Evolutionary conservation across 2,888 invertebrate species (phyloP), one percentile per base, ranked within the genome.

Genomic region (Stenichneumon culpator): DNA sequence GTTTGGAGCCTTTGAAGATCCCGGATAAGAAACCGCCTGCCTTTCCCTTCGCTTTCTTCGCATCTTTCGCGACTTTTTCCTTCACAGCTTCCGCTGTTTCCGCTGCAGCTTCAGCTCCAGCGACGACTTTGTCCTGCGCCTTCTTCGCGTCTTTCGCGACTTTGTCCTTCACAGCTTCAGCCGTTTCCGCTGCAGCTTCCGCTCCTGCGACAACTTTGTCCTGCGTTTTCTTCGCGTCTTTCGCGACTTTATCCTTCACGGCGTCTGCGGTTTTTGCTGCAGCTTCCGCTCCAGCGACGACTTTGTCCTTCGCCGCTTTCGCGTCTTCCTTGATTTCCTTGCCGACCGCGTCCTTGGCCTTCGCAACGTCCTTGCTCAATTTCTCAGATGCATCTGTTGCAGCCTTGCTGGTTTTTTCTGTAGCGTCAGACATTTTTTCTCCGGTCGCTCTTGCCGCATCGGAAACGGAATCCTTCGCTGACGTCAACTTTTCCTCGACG

Each of bases 391-490:
- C 77, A n/a, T 86, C 77, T 5, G 95, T 94, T 88, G 95, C 94
- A 89, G 94, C 95, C 84, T 95, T 94, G 5, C 70, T 57, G 14
- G 95, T 50, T 39, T 95, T 95, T 75, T 94, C 94, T 4, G 95
- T 94, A 91, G 94, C 94, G 87, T 95, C 95, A 86, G 94, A 94
- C 4, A 95, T 94, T 84, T 86, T 83, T 67, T 80, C 77, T 67
- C 74, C 95, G 28, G 95, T 94, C 0, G 94, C 91, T 36, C 95
- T 95, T 90, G 95, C 95, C 90, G 95, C 95, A 90, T 94, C 95
- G 77, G 68, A 44, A 11, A 86, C 9, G 9, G 70, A 57, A 65
- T 86, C 81, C 63, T 68, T 81, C 2, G 79, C 87, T 7, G 86
- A 63, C 36, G 25, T 63, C 4, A 88, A 11, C 25, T 73, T 80